Evolutionary conservation across 2,888 invertebrate species (phyloP).

Genomic region (Aporophyla nigra): DNA sequence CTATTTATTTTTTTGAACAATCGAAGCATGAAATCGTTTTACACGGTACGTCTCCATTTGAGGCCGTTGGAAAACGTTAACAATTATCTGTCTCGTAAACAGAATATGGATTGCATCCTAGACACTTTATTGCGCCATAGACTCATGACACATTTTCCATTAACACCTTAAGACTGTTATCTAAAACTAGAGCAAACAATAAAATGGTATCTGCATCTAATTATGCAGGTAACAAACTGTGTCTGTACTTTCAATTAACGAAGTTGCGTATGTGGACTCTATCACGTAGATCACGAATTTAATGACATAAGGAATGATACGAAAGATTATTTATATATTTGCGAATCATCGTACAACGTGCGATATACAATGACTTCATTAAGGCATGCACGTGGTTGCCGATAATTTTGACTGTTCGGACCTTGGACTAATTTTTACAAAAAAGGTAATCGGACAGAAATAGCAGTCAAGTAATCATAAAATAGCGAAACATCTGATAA

Average conservation of each 20-base stretch:
- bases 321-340: conserved; percentile 68
- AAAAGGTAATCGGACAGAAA: conserved; percentile 32
- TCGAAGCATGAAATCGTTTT: conserved; percentile 66
- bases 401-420: conserved; percentile 9
- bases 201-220: conserved; percentile 37
- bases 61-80: conserved; percentile 40
- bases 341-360: conserved; percentile 40
- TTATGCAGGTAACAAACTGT: conserved; percentile 34
- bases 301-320: conserved; percentile 72
- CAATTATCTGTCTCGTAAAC: not conserved
- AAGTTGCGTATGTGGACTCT: conserved; percentile 77
- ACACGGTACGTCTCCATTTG: conserved; percentile 46
- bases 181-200: conserved; percentile 43
- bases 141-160: conserved; percentile 22
- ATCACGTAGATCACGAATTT: conserved; percentile 80
- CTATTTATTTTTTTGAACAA: conserved; percentile 65
- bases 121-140: conserved; percentile 5
- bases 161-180: conserved; percentile 27
- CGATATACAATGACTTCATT: conserved; percentile 49
- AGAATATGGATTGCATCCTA: not conserved
- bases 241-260: conserved; percentile 40
- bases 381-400: conserved; percentile 48
- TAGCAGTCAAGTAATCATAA: conserved; percentile 10
- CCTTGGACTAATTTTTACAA: conserved; percentile 52
- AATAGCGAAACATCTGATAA: conserved; percentile 27